These are phyloP conservation scores for Ennomos erosarius DNA, from an alignment of 2,888 invertebrate species.

Conservation along the genomic window DNA sequence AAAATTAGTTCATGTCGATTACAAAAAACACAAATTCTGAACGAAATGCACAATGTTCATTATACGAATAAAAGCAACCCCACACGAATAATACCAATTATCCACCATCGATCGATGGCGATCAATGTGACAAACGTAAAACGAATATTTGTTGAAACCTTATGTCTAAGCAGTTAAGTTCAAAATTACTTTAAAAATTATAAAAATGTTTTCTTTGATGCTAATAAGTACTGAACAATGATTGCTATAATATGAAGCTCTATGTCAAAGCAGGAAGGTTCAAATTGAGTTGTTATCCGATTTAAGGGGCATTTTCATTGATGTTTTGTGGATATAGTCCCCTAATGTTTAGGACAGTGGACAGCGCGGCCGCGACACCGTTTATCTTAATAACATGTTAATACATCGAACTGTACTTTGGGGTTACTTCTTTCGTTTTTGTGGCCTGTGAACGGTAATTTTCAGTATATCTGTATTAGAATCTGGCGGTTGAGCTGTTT, in stretches of 20 bases:
- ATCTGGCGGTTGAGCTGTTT: conserved; percentile 47
- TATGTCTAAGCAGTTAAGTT: conserved; percentile 7
- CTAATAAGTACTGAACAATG: not conserved
- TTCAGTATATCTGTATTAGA: conserved; percentile 63
- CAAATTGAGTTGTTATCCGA: not conserved
- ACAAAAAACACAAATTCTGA: conserved; percentile 24
- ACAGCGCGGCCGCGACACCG: conserved; percentile 57
- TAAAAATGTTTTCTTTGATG: conserved; percentile 3
- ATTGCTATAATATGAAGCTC: not conserved
- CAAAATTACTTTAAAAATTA: not conserved
- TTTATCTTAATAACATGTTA: conserved; percentile 77
- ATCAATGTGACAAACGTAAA: conserved; percentile 1
- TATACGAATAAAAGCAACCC: conserved; percentile 32
- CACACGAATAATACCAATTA: conserved; percentile 41
- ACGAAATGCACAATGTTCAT: conserved; percentile 31
- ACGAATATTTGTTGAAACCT: not conserved
- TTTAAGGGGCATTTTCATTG: conserved; percentile 11
- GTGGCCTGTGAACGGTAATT: conserved; percentile 60
- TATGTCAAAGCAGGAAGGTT: conserved; percentile 3
- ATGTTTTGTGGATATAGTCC: conserved; percentile 22
- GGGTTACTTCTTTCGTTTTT: conserved; percentile 55
- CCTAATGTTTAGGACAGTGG: conserved; percentile 39
- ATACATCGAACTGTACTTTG: conserved; percentile 46
- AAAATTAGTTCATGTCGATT: conserved; percentile 28
- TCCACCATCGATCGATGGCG: conserved; percentile 26